phyloP scores from a whole-genome alignment of 2,113 vertebrate genomes.

The Oreochromis aureus region DNA sequence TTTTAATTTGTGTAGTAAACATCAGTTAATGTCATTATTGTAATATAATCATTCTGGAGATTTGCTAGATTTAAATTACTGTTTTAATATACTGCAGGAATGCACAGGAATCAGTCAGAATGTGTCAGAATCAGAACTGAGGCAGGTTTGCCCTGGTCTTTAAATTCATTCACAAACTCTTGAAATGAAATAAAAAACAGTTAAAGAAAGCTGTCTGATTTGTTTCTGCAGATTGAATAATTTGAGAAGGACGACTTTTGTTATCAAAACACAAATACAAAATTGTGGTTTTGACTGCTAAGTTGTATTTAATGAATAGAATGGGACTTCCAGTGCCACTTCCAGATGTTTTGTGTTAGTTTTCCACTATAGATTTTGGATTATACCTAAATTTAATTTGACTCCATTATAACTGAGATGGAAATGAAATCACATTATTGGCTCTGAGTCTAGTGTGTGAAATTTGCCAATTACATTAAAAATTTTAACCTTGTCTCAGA shows the following conservation, averaged over 20 bases:
- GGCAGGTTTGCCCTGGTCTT: not conserved
- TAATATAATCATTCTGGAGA: not conserved
- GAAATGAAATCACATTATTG: not conserved
- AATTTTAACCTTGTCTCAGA: conserved; percentile 32
- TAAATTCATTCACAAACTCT: not conserved
- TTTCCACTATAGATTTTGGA: not conserved
- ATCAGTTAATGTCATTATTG: not conserved
- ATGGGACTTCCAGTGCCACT: not conserved
- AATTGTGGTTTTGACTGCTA: not conserved
- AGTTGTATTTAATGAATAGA: not conserved
- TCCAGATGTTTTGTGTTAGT: not conserved
- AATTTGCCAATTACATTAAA: conserved; percentile 23
- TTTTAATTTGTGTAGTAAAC: not conserved
- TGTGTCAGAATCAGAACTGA: not conserved
- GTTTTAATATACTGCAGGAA: no score
- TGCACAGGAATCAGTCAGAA: not conserved
- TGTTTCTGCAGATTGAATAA: not conserved
- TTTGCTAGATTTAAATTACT: not conserved
- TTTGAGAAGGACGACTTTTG: not conserved
- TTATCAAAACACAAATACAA: not conserved
- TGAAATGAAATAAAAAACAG: not conserved
- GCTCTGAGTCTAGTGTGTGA: not conserved
- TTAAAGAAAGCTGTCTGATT: not conserved
- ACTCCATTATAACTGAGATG: not conserved
- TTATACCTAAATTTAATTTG: not conserved